phyloP scores from a whole-genome alignment of 2,113 vertebrate genomes.

The Pseudonaja textilis region DNA sequence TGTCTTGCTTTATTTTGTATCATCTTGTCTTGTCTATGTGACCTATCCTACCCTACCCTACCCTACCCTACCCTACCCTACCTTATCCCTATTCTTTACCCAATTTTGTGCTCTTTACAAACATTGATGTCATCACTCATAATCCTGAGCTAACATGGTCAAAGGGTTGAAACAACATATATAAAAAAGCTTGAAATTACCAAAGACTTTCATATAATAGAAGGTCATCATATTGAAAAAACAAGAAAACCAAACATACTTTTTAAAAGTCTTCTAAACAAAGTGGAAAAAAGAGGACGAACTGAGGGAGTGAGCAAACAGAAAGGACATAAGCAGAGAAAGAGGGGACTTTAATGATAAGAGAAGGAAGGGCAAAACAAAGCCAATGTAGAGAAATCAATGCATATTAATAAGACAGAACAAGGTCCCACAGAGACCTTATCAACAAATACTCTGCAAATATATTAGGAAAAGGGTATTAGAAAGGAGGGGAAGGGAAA shows the following conservation, averaged over 20 bases:
- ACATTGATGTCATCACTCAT: background rate
- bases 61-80: background rate
- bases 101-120: background rate
- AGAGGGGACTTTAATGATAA: background rate
- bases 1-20: background rate
- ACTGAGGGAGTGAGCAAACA: background rate
- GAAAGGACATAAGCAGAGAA: background rate
- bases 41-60: background rate
- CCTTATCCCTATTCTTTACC: background rate
- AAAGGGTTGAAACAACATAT: background rate
- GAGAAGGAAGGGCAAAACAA: background rate
- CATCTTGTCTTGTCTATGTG: background rate
- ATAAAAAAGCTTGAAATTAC: background rate
- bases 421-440: background rate
- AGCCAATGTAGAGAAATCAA: background rate
- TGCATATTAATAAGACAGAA: background rate
- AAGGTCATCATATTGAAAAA: background rate
- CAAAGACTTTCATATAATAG: background rate
- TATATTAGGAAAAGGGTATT: background rate
- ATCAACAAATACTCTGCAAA: conserved; percentile 1
- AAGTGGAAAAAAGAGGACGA: background rate
- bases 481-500: background rate
- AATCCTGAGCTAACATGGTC: background rate
- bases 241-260: background rate
- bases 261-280: background rate